These are phyloP conservation scores for Coboldia fuscipes DNA, from an alignment of 1,140 invertebrate species.

Conservation along the genomic window DNA sequence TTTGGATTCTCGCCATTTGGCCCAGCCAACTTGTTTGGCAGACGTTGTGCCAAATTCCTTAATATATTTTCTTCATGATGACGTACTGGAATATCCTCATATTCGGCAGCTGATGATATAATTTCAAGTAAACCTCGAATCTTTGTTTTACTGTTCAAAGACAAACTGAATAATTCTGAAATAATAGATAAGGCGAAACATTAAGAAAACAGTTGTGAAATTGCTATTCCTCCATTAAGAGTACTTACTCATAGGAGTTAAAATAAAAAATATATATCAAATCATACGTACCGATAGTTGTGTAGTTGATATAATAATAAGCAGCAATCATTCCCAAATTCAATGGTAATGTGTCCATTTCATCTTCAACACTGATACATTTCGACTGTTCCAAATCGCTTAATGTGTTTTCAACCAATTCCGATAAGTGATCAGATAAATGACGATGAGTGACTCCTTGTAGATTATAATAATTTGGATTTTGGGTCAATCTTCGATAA, in stretches of 20 bases:
- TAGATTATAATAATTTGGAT: slow-evolving; percentile 98
- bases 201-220: not conserved
- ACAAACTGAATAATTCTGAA: slow-evolving; percentile 88
- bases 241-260: not conserved
- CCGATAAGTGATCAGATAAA: slow-evolving; percentile 94
- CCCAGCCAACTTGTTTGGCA: slow-evolving; percentile 55
- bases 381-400: slow-evolving; percentile 93
- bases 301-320: slow-evolving; percentile 99
- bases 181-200: slow-evolving; percentile 12
- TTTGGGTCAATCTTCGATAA: slow-evolving; percentile 90
- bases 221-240: not conserved
- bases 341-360: slow-evolving; percentile 87
- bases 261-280: not conserved
- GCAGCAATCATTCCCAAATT: slow-evolving; percentile 99
- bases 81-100: slow-evolving; percentile 80
- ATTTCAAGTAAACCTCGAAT: slow-evolving; percentile 93
- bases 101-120: slow-evolving; percentile 93
- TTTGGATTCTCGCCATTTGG: slow-evolving; percentile 29
- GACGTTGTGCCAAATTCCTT: slow-evolving; percentile 48
- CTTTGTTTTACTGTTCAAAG: slow-evolving; percentile 93
- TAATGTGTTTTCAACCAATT: slow-evolving; percentile 91
- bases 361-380: slow-evolving; percentile 95
- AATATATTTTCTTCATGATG: slow-evolving; percentile 88
- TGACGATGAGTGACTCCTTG: slow-evolving; percentile 92
- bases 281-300: slow-evolving; percentile 64